Evolutionary conservation across 2,888 invertebrate species (phyloP).

Genomic region (Herminia tarsipennalis): DNA sequence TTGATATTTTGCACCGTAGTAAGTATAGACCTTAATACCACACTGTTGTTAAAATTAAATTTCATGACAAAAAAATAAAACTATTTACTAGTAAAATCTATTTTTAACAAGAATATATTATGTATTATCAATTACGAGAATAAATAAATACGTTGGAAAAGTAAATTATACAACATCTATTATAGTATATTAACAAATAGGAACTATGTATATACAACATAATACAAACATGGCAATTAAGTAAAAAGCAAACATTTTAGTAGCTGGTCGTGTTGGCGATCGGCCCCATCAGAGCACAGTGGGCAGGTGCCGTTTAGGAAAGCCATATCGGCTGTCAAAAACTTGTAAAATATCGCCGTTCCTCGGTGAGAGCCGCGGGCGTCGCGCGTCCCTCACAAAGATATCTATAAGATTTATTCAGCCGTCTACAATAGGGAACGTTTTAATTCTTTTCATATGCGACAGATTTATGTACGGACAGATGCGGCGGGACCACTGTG

Average conservation of each 20-base stretch:
- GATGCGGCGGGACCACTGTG: slow-evolving; percentile 67
- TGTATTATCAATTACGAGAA: too few species aligned
- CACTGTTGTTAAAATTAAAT: too few species aligned
- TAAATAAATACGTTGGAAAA: too few species aligned
- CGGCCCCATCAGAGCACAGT: slow-evolving; percentile 49
- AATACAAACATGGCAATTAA: slow-evolving; percentile 18
- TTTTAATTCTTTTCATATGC: slow-evolving; percentile 85
- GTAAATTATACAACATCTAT: too few species aligned
- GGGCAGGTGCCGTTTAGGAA: slow-evolving; percentile 83
- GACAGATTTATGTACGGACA: slow-evolving; percentile 83
- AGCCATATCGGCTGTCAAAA: slow-evolving; percentile 88
- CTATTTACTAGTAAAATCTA: too few species aligned
- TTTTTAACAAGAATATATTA: too few species aligned
- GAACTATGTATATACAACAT: too few species aligned
- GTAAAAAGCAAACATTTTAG: slow-evolving; percentile 18
- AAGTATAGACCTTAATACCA: too few species aligned
- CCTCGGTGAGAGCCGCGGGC: slow-evolving; percentile 73
- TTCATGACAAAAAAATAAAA: too few species aligned
- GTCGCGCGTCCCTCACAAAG: slow-evolving; percentile 79
- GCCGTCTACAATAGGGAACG: slow-evolving; percentile 82
- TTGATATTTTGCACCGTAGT: too few species aligned
- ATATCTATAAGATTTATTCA: slow-evolving; percentile 84
- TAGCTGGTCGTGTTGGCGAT: slow-evolving; percentile 35
- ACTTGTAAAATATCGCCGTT: slow-evolving; percentile 88
- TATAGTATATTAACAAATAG: too few species aligned